Evolutionary conservation across 2,888 invertebrate species (phyloP).

Genomic region (Brachylomia viminalis): DNA sequence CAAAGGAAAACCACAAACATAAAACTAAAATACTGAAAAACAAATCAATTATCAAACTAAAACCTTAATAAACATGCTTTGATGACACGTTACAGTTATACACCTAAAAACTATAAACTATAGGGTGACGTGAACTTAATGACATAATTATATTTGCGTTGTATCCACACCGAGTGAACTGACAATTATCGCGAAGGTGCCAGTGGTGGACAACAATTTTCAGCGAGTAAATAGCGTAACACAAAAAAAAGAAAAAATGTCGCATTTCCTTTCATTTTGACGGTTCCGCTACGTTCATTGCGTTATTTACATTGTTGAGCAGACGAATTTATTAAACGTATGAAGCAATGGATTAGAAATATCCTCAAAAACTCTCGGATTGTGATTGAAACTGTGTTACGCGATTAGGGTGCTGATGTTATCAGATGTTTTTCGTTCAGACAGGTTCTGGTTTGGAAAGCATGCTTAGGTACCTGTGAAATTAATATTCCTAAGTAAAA

Average conservation of each 20-base stretch:
- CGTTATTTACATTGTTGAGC: background rate
- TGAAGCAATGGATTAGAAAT: background rate
- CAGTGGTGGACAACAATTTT: slow-evolving; percentile 64
- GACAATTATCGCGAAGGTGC: slow-evolving; percentile 71
- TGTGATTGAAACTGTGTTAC: too few species aligned
- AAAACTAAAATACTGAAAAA: slow-evolving; percentile 18
- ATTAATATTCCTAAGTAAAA: too few species aligned
- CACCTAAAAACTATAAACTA: too few species aligned
- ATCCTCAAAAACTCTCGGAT: background rate
- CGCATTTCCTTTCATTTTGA: background rate
- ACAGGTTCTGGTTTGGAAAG: background rate
- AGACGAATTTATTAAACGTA: background rate
- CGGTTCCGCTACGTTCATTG: background rate
- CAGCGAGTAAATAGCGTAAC: background rate
- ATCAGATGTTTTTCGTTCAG: background rate
- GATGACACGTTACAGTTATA: slow-evolving; percentile 44
- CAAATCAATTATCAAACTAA: slow-evolving; percentile 48
- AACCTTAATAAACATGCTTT: slow-evolving; percentile 27
- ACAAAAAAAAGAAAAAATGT: background rate
- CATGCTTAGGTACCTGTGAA: background rate
- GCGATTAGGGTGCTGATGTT: too few species aligned
- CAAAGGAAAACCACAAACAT: background rate
- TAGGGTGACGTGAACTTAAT: slow-evolving; percentile 71
- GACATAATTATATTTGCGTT: slow-evolving; percentile 79
- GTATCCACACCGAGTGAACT: slow-evolving; percentile 53